Evolutionary conservation across 2,113 vertebrate genomes (phyloP).

Genomic region (Pseudopipra pipra): DNA sequence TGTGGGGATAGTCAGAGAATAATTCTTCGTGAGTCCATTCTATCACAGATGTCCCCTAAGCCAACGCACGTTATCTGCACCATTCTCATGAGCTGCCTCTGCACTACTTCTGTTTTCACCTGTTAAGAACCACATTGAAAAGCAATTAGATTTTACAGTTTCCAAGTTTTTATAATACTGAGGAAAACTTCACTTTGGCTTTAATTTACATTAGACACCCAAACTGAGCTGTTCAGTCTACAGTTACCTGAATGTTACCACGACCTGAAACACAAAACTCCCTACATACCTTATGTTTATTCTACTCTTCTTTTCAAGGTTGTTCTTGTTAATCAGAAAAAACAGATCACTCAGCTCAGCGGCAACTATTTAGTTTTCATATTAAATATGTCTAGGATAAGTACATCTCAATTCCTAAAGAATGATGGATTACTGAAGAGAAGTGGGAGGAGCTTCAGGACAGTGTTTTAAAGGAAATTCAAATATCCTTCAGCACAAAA

Average conservation of each 20-base stretch:
- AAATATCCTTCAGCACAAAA: background rate
- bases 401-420: background rate
- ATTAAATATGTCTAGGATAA: background rate
- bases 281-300: background rate
- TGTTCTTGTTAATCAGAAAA: background rate
- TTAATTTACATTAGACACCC: background rate
- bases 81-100: background rate
- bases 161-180: background rate
- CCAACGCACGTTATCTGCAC: fast-evolving
- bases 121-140: background rate
- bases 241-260: background rate
- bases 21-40: background rate
- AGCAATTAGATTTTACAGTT: background rate
- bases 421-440: background rate
- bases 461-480: background rate
- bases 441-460: background rate
- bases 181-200: background rate
- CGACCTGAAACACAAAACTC: background rate
- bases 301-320: background rate
- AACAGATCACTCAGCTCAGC: background rate
- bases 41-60: background rate
- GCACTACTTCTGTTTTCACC: background rate
- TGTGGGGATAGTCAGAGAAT: background rate
- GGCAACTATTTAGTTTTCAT: background rate
- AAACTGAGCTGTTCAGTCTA: background rate